Evolutionary conservation across 2,888 invertebrate species (phyloP).

Genomic region (Diplolepis rosae): DNA sequence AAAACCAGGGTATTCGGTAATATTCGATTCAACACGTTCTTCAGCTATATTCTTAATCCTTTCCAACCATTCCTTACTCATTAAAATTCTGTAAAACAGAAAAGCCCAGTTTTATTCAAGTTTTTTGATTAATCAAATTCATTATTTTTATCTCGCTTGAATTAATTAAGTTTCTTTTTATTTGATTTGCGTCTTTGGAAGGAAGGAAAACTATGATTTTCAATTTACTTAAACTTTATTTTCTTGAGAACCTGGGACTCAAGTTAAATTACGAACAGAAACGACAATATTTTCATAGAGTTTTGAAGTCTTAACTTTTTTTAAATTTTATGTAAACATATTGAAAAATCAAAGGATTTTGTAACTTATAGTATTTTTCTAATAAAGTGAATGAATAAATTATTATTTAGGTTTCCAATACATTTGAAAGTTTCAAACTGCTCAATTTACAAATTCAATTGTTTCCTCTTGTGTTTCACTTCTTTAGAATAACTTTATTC

Average conservation of each 20-base stretch:
- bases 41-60: constrained; percentile 14
- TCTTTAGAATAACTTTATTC: background rate
- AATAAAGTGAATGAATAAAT: background rate
- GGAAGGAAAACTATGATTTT: background rate
- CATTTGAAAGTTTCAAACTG: background rate
- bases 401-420: background rate
- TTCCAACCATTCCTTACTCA: background rate
- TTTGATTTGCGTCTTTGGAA: background rate
- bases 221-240: background rate
- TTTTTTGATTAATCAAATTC: background rate
- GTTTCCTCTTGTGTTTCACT: too few species aligned
- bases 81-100: background rate
- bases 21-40: constrained; percentile 20
- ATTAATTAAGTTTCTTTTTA: constrained; percentile 19
- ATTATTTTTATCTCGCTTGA: constrained; percentile 6
- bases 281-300: constrained; percentile 13
- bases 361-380: too few species aligned
- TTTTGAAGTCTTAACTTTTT: too few species aligned
- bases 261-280: background rate
- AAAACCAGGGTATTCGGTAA: constrained; percentile 4
- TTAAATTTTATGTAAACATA: too few species aligned
- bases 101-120: background rate
- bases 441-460: background rate
- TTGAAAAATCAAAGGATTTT: too few species aligned
- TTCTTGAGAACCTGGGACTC: background rate